Evolutionary conservation across 2,888 invertebrate genomes (phyloP).

Genomic region (Bedellia somnulentella): DNA sequence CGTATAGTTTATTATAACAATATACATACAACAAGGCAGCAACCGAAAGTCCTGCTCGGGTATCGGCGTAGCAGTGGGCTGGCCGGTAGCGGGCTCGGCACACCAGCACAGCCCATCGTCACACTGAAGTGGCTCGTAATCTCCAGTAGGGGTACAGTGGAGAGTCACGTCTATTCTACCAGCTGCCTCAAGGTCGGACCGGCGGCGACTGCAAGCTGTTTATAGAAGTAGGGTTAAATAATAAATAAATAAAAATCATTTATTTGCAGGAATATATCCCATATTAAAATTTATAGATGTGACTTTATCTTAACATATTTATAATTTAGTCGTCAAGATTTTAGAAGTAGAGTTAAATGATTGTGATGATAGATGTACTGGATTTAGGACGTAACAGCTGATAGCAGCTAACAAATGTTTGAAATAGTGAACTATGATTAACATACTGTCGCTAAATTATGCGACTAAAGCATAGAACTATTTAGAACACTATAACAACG

Average conservation of each 20-base stretch:
- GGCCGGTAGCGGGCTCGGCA: constrained; percentile 62
- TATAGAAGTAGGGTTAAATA: constrained; percentile 3
- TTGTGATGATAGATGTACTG: too few relatives aligned
- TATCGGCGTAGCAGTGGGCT: constrained; percentile 50
- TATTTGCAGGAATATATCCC: too few relatives aligned
- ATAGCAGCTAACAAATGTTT: too few relatives aligned
- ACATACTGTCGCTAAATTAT: too few relatives aligned
- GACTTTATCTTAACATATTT: too few relatives aligned
- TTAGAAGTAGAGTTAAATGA: too few relatives aligned
- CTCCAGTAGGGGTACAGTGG: constrained; percentile 67
- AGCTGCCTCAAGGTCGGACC: constrained; percentile 51
- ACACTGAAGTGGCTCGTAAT: constrained; percentile 70
- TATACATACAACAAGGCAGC: constrained; percentile 69
- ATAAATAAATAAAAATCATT: background rate
- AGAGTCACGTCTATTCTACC: constrained; percentile 52
- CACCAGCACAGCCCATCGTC: constrained; percentile 72
- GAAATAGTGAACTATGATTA: too few relatives aligned
- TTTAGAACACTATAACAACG: too few relatives aligned
- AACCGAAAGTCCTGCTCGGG: constrained; percentile 58
- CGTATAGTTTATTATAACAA: too few relatives aligned
- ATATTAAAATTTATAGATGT: constrained; percentile 1
- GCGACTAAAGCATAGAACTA: too few relatives aligned
- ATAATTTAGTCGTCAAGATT: too few relatives aligned
- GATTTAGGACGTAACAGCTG: too few relatives aligned
- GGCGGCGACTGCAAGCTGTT: constrained; percentile 66